Evolutionary conservation across 2,797 vertebrate genomes (phyloP).

Genomic region (Columba guinea): DNA sequence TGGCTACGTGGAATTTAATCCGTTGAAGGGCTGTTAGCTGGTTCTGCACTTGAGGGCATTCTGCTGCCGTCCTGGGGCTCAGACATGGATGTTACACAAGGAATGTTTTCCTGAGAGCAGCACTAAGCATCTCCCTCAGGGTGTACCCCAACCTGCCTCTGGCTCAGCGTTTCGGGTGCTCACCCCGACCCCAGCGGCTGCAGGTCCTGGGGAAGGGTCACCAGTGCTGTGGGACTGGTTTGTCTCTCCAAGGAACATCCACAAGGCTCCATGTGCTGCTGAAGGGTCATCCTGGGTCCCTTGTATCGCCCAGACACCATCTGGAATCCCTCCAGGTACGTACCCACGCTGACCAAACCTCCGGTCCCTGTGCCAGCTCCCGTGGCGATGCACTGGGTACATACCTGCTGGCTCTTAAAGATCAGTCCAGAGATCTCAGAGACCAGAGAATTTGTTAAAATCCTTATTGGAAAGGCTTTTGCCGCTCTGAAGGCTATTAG

Average conservation of each 20-base stretch:
- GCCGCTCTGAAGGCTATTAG: not conserved
- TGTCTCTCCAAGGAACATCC: not conserved
- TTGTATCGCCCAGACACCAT: not conserved
- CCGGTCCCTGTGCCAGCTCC: fast-evolving
- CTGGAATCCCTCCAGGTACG: not conserved
- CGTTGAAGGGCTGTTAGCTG: fast-evolving
- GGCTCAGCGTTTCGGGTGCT: fast-evolving
- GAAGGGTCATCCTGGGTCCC: not conserved
- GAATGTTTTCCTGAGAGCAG: not conserved
- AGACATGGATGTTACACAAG: not conserved
- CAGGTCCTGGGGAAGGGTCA: not conserved
- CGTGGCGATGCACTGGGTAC: fast-evolving
- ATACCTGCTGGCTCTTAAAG: not conserved
- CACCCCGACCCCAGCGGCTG: not conserved
- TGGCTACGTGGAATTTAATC: fast-evolving
- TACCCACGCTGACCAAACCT: not conserved
- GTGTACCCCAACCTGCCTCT: not conserved
- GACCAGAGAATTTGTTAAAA: not conserved
- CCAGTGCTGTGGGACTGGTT: not conserved
- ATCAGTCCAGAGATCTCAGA: not conserved
- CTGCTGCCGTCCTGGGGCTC: not conserved
- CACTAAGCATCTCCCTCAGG: fast-evolving
- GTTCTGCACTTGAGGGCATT: not conserved
- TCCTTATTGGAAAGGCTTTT: not conserved
- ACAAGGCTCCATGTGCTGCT: not conserved